Evolutionary conservation across 2,888 invertebrate species (phyloP).

Genomic region (Norana najaformis): DNA sequence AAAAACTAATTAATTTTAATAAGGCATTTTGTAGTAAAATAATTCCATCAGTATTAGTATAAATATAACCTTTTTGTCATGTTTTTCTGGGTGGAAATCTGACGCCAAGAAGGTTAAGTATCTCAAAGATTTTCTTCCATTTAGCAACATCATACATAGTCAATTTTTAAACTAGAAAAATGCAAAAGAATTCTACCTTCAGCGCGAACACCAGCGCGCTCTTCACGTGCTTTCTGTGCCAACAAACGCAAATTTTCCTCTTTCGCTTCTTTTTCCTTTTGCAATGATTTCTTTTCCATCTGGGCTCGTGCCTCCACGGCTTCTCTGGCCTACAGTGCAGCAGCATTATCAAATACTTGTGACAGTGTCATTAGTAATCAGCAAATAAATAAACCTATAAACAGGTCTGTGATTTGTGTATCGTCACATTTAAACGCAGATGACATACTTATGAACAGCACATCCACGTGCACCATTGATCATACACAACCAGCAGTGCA

Average conservation of each 20-base stretch:
- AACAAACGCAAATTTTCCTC: slow-evolving; percentile 89
- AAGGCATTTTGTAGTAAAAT: too few relatives aligned
- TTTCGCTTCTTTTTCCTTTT: slow-evolving; percentile 96
- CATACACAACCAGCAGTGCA: background rate
- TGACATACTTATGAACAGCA: background rate
- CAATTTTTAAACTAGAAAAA: background rate
- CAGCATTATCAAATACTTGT: background rate
- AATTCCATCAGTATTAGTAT: too few relatives aligned
- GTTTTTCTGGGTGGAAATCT: too few relatives aligned
- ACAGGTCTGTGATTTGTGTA: background rate
- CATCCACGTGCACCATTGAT: background rate
- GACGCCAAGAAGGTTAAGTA: too few relatives aligned
- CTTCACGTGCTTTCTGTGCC: slow-evolving; percentile 93
- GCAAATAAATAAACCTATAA: background rate
- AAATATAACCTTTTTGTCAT: too few relatives aligned
- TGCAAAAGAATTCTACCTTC: slow-evolving; percentile 47
- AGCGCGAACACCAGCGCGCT: slow-evolving; percentile 79
- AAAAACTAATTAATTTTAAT: too few relatives aligned
- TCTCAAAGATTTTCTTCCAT: too few relatives aligned
- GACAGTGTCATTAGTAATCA: slow-evolving; percentile 31
- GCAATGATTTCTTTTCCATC: slow-evolving; percentile 91
- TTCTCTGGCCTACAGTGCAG: slow-evolving; percentile 74
- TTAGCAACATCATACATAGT: too few relatives aligned
- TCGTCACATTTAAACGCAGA: background rate
- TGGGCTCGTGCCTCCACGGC: slow-evolving; percentile 95